Conservation (phyloP, 2,888 invertebrate species). For the Habroteleia sp. region DNA sequence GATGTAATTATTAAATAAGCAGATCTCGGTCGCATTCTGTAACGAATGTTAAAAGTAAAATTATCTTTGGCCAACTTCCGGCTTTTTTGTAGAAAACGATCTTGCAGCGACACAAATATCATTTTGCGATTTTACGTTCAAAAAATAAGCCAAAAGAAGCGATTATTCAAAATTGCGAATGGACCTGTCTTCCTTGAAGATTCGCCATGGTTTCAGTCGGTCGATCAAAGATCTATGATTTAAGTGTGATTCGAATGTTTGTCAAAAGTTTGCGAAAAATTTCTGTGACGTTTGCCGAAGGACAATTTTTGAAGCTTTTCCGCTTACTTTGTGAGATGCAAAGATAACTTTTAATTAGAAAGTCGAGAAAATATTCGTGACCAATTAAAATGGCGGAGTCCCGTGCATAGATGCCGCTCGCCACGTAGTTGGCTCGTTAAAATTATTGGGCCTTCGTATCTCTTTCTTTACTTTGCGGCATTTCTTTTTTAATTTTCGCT, state of each 20-base stretch:
- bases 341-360: constrained; percentile 59
- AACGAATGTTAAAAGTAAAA: constrained; percentile 19
- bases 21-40: constrained; percentile 8
- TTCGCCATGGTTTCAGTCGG: no score
- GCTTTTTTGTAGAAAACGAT: constrained; percentile 14
- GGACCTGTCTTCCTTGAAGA: no score
- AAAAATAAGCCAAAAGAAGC: no score
- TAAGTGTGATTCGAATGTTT: no score
- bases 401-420: constrained; percentile 58
- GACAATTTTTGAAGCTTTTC: constrained; percentile 48
- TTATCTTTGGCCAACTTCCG: constrained; percentile 17
- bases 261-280: no score
- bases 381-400: constrained; percentile 74
- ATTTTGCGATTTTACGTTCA: no score
- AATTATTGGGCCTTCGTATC: constrained; percentile 74
- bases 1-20: constrained; percentile 30
- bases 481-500: constrained; percentile 49
- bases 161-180: no score
- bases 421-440: constrained; percentile 73
- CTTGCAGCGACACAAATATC: no score
- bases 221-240: no score
- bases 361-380: constrained; percentile 71
- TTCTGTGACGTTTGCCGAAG: no score
- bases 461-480: constrained; percentile 59
- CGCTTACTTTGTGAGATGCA: constrained; percentile 30